A percentile compares a stretch with the other conserved stretches of the same genome.
phyloP scores from a whole-genome alignment of 92 coral and sea anemone genomes.

The Bergia sp. region DNA sequence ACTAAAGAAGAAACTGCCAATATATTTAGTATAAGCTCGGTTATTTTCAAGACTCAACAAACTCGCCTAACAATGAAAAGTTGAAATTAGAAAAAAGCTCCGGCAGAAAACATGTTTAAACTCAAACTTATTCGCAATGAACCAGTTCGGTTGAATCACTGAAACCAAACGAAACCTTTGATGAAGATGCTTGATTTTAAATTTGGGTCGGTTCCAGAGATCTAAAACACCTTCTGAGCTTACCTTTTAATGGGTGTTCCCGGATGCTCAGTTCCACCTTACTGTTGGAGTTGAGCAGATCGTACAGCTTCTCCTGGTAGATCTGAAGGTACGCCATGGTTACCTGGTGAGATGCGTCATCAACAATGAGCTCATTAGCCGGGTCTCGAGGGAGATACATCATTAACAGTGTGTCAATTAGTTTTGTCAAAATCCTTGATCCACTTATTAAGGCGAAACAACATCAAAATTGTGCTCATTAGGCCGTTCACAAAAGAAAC shows the following conservation, averaged over 20 bases:
- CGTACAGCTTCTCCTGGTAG: slow-evolving; percentile 97
- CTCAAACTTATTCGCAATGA: too few species aligned
- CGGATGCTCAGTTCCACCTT: slow-evolving; percentile 85
- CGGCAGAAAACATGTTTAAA: too few species aligned
- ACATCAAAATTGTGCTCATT: background rate
- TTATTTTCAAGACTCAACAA: too few species aligned
- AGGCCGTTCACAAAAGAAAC: background rate
- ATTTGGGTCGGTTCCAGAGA: too few species aligned
- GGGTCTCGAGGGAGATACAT: background rate
- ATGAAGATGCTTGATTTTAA: too few species aligned
- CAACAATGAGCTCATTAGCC: background rate
- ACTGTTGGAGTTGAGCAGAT: slow-evolving; percentile 85
- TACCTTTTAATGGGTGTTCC: slow-evolving; percentile 96
- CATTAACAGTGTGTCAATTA: background rate
- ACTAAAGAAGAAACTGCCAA: too few species aligned
- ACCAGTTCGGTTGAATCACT: too few species aligned
- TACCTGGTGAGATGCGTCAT: slow-evolving; percentile 60
- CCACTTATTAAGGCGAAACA: background rate
- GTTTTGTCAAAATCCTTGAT: background rate
- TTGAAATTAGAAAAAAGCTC: too few species aligned
- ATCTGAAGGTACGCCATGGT: slow-evolving; percentile 98
- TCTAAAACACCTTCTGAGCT: background rate
- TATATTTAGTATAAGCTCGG: too few species aligned
- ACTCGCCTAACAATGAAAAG: too few species aligned
- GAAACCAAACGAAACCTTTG: too few species aligned